These are phyloP conservation scores for Iselma pallidipennis DNA, from an alignment of 2,888 invertebrate genomes.

Conservation along the genomic window DNA sequence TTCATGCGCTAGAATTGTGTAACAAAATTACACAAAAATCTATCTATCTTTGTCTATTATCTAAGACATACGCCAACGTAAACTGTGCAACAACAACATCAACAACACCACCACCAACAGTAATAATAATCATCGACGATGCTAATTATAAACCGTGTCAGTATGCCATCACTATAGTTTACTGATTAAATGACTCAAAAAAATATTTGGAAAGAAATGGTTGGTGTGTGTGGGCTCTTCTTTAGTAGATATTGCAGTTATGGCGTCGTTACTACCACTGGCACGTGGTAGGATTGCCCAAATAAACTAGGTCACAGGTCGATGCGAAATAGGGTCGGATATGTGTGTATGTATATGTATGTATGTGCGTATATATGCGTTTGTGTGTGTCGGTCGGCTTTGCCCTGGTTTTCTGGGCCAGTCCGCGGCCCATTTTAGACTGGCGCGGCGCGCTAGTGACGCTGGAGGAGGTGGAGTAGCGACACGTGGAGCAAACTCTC, in stretches of 20 bases:
- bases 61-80: neutral
- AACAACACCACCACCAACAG: neutral
- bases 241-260: neutral
- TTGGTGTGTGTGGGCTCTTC: too few relatives aligned
- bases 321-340: constrained; percentile 24
- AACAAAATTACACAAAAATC: constrained; percentile 3
- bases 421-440: constrained; percentile 13
- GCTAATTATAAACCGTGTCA: constrained; percentile 5
- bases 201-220: neutral
- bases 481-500: too few relatives aligned
- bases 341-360: neutral
- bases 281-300: neutral
- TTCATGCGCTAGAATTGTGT: neutral
- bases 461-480: too few relatives aligned
- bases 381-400: constrained; percentile 19
- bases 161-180: neutral
- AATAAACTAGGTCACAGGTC: constrained; percentile 29
- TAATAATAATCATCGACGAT: neutral
- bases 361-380: neutral
- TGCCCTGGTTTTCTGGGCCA: constrained; percentile 24
- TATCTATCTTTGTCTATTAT: neutral
- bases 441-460: neutral
- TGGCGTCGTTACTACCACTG: neutral
- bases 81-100: neutral
- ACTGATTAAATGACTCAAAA: neutral